Percentiles rank a stretch among this genome's conserved stretches.
phyloP scores from a whole-genome alignment of 1,140 invertebrate genomes.

The Bombyx mandarina region DNA sequence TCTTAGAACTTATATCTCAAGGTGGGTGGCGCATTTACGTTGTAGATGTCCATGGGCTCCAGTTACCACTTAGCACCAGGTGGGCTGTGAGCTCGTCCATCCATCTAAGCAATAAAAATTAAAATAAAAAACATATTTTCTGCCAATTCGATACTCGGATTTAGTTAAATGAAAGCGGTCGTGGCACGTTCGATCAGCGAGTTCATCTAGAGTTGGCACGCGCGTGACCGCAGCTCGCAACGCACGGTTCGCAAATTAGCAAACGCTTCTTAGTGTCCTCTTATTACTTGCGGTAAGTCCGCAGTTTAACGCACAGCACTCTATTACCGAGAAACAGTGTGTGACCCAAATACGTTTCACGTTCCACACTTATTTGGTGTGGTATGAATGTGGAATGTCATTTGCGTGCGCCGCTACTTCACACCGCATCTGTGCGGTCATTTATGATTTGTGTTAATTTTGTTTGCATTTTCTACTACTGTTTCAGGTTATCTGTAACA shows the following conservation, averaged over 20 bases:
- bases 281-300: constrained; percentile 54
- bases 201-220: constrained; percentile 46
- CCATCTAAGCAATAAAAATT: too few species aligned
- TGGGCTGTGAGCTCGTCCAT: too few species aligned
- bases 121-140: too few species aligned
- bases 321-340: constrained; percentile 49
- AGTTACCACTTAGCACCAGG: too few species aligned
- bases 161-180: background rate
- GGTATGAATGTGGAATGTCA: constrained; percentile 48
- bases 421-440: constrained; percentile 30
- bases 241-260: constrained; percentile 59
- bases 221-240: constrained; percentile 55
- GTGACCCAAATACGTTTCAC: constrained; percentile 50
- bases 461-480: constrained; percentile 26
- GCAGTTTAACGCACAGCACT: constrained; percentile 38
- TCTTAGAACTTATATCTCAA: too few species aligned
- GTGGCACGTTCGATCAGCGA: constrained; percentile 41
- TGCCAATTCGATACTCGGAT: too few species aligned
- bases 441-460: constrained; percentile 26
- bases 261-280: constrained; percentile 39
- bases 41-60: too few species aligned
- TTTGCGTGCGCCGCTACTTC: constrained; percentile 49
- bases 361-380: constrained; percentile 36
- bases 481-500: constrained; percentile 5
- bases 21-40: too few species aligned